phyloP scores from a whole-genome alignment of 2,888 invertebrate species.

The Spisula solida region DNA sequence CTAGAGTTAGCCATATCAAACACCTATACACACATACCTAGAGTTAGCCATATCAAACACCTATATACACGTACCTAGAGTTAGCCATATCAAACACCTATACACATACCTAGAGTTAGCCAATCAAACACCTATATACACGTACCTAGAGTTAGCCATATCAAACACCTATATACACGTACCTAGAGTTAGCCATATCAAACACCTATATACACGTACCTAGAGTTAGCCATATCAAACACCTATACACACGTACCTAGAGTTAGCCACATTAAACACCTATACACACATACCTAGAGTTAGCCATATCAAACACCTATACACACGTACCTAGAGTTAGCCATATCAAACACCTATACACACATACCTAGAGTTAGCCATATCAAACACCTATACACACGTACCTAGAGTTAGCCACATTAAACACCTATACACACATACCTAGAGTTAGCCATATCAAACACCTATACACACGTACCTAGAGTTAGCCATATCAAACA shows the following conservation, averaged over 20 bases:
- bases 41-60: conserved; percentile 77
- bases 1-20: conserved; percentile 80
- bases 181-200: conserved; percentile 83
- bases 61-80: conserved; percentile 77
- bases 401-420: conserved; percentile 83
- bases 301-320: conserved; percentile 73
- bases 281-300: conserved; percentile 78
- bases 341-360: conserved; percentile 68
- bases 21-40: conserved; percentile 74
- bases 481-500: conserved; percentile 77
- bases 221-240: conserved; percentile 78
- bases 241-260: conserved; percentile 76
- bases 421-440: conserved; percentile 61
- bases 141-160: conserved; percentile 83
- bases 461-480: conserved; percentile 73
- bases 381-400: conserved; percentile 61
- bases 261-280: conserved; percentile 75
- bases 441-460: conserved; percentile 81
- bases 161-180: conserved; percentile 59
- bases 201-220: conserved; percentile 72
- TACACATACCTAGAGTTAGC: conserved; percentile 80
- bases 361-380: conserved; percentile 83
- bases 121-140: conserved; percentile 48
- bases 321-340: conserved; percentile 80
- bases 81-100: conserved; percentile 74